Percentiles rank a stretch among this genome's conserved stretches.
Conservation (phyloP, 2,888 invertebrate species). For the Tenodera sinensis region DNA sequence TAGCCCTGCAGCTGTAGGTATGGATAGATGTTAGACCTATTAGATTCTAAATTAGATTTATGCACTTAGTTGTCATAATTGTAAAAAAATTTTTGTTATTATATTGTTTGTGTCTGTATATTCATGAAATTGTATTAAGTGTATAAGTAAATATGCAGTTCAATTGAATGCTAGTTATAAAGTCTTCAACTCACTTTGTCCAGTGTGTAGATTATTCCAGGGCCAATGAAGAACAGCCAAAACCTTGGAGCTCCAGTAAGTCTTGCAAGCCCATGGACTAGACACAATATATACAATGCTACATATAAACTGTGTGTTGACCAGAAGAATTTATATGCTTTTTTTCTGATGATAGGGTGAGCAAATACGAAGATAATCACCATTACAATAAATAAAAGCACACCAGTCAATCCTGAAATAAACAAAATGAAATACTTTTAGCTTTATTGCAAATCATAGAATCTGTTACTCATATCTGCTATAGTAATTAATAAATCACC, state of each 20-base stretch:
- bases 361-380: conserved; percentile 96
- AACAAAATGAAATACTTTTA: not conserved
- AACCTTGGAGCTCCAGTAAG: conserved; percentile 88
- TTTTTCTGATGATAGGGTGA: conserved; percentile 85
- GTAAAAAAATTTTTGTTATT: no score
- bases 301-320: conserved; percentile 88
- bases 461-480: no score
- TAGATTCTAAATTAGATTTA: no score
- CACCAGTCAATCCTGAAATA: conserved; percentile 74
- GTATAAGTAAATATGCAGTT: not conserved
- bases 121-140: not conserved
- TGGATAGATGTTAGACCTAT: no score
- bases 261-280: conserved; percentile 87
- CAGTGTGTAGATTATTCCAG: conserved; percentile 82
- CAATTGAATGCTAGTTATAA: not conserved
- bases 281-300: conserved; percentile 75
- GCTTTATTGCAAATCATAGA: no score
- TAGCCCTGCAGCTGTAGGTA: no score
- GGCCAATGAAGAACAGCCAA: conserved; percentile 91
- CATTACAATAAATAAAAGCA: conserved; percentile 84
- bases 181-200: conserved; percentile 64
- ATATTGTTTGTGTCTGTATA: no score
- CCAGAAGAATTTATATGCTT: conserved; percentile 95
- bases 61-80: no score
- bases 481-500: no score